Conservation (phyloP, 2,797 vertebrate species). For the Tapera naevia region DNA sequence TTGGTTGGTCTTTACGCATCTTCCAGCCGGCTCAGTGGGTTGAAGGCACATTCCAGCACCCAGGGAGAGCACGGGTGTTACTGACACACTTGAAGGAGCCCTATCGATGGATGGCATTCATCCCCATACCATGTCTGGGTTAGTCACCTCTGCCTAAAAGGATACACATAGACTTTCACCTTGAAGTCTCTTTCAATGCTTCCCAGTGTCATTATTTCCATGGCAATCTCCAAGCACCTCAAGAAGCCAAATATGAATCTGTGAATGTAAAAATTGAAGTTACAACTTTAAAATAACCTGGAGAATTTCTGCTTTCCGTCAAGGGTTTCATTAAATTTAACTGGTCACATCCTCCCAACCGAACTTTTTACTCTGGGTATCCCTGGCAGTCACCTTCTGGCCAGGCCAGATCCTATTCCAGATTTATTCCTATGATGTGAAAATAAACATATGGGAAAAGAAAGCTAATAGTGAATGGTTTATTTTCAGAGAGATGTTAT, state of each 20-base stretch:
- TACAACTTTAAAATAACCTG: background rate
- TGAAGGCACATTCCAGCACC: background rate
- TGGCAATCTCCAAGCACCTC: background rate
- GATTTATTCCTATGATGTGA: background rate
- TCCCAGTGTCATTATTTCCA: background rate
- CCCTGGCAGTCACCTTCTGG: background rate
- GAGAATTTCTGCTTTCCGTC: background rate
- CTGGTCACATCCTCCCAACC: background rate
- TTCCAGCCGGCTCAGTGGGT: background rate
- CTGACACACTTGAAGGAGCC: background rate
- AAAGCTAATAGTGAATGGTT: fast-evolving
- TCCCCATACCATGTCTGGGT: background rate
- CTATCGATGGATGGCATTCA: fast-evolving
- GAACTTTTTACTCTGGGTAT: background rate
- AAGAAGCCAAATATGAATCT: background rate
- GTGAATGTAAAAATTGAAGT: background rate
- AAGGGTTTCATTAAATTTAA: background rate
- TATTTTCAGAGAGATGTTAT: background rate
- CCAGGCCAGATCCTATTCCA: background rate
- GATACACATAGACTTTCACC: background rate
- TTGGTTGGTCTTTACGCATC: background rate
- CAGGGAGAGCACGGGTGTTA: background rate
- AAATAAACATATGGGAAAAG: background rate
- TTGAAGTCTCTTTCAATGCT: background rate
- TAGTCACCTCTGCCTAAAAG: background rate